Evolutionary conservation across 53 echinoderm and acorn worm species (phyloP), one percentile per base, ranked within the genome.

Genomic region (Arbacia lixula): DNA sequence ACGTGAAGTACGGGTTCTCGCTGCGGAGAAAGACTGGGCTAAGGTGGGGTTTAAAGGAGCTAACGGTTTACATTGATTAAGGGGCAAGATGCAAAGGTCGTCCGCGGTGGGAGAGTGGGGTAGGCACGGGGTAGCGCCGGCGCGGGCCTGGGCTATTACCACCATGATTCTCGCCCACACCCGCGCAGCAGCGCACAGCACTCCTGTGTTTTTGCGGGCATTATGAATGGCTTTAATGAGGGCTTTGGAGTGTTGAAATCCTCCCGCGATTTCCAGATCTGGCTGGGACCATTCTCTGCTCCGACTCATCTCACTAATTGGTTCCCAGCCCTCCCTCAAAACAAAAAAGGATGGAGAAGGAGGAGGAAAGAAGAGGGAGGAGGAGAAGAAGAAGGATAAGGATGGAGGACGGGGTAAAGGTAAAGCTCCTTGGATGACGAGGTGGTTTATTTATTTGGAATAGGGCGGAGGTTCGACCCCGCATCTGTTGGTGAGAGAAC

Each of bases 361-460:
- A 66, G 3, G 29, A n/a, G n/a, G 57, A 57, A 17, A 20, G 57
- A 57, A 66, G 5, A 66, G 3, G 29, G 2, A 12, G 71, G 30
- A 49, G 50, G 27, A 72, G 17, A 72, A 12, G 72, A 25, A 72
- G 28, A 36, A 22, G 35, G 54, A 76, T 17, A 55, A 20, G 25
- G 54, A 53, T 19, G 22, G 32, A 21, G 38, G 35, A 21, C 28
- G 31, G 30, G 22, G 17, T 8, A 46, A 69, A 53, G 74, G 30
- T 53, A 53, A 19, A 74, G 54, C 6, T 17, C 58, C 78, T 77
- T 35, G 76, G 34, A 21, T 40, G 72, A 75, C 33, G 51, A 57
- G 56, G 78, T 36, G 26, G 78, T 77, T 77, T 77, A 77, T 77
- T 77, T 77, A 77, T 77, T 77, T 77, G 78, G 60, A 77, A 77